These are phyloP conservation scores for Myiopsitta monachus DNA, from an alignment of 2,113 vertebrate species.

Conservation along the genomic window DNA sequence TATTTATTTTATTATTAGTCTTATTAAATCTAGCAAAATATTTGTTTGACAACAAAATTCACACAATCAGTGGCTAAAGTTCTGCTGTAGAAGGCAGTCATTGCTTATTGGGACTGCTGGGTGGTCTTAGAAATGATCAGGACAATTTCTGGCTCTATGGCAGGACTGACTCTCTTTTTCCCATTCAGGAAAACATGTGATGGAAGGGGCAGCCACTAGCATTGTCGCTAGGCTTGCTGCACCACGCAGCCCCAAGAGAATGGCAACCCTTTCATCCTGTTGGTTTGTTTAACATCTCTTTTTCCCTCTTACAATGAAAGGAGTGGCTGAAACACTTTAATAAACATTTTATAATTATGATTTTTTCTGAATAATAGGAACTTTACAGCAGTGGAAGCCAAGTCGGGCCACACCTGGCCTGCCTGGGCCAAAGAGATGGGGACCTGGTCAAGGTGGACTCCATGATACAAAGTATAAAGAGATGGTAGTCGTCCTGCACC, in stretches of 20 bases:
- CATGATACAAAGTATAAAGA: neutral
- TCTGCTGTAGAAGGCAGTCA: rapidly evolving
- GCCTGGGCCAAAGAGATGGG: neutral
- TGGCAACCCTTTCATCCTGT: neutral
- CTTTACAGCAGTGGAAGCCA: neutral
- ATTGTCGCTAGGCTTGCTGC: rapidly evolving
- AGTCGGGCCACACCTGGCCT: neutral
- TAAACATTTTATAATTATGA: neutral
- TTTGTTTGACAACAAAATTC: neutral
- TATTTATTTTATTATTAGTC: neutral
- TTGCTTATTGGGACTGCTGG: neutral
- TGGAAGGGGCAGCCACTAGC: neutral
- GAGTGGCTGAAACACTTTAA: neutral
- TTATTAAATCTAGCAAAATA: neutral
- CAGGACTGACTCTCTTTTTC: neutral
- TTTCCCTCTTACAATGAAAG: neutral
- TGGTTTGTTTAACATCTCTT: neutral
- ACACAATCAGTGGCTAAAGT: neutral
- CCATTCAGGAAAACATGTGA: rapidly evolving
- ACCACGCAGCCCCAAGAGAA: neutral
- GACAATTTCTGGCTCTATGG: neutral
- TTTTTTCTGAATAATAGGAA: neutral
- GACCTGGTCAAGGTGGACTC: neutral
- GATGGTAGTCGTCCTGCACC: neutral
- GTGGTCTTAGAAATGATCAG: neutral